Percentiles rank a stretch among this genome's conserved stretches.
Evolutionary conservation across 2,888 invertebrate genomes (phyloP).

Genomic region (Ceratothoa steindachneri): DNA sequence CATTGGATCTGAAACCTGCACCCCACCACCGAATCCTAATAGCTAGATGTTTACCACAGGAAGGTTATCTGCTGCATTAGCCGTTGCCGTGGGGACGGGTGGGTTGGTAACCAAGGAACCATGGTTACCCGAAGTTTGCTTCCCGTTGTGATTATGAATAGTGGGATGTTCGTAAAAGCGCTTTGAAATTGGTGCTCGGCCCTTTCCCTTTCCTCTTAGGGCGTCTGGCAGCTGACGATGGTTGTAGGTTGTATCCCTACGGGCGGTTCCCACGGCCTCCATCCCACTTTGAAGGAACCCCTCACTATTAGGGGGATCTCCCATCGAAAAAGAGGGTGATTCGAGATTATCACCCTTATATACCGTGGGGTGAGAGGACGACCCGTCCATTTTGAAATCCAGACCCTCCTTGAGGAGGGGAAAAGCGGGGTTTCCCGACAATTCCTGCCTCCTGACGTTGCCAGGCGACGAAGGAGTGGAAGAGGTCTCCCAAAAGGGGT

Average conservation of each 20-base stretch:
- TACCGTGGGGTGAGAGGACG: not conserved
- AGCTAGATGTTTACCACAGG: not conserved
- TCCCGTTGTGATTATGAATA: conserved; percentile 25
- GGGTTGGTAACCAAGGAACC: too few species aligned
- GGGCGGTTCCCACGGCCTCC: not conserved
- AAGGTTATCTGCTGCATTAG: not conserved
- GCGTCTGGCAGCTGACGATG: not conserved
- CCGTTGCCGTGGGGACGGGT: not conserved
- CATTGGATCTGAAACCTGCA: too few species aligned
- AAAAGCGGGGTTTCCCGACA: not conserved
- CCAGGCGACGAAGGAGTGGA: too few species aligned
- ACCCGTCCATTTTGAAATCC: not conserved
- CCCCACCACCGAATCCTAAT: too few species aligned
- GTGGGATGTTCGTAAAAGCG: conserved; percentile 28
- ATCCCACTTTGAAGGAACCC: too few species aligned
- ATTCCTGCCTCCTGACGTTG: not conserved
- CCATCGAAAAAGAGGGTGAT: not conserved
- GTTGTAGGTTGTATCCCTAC: not conserved
- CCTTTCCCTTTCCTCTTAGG: not conserved
- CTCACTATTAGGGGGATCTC: not conserved
- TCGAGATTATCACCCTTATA: not conserved
- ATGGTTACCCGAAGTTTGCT: conserved; percentile 24
- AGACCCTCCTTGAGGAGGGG: not conserved
- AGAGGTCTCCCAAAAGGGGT: not conserved
- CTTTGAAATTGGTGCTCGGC: too few species aligned